Evolutionary conservation across 2,888 invertebrate species (phyloP).

Genomic region (Ectobius pallidus): DNA sequence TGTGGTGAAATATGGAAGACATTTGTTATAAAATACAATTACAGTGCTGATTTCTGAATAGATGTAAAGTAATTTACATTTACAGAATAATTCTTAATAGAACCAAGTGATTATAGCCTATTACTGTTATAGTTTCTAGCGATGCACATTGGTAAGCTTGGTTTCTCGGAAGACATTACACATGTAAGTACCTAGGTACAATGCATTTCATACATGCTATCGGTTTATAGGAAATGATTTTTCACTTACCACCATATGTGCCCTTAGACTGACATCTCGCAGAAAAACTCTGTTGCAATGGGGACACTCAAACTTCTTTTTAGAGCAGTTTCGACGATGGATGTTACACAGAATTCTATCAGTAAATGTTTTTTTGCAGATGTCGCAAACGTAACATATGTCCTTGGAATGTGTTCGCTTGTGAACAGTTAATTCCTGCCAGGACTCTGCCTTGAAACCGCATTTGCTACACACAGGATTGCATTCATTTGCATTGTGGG

Average conservation of each 20-base stretch:
- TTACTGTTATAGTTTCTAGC: too few species aligned
- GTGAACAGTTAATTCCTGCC: slow-evolving; percentile 1
- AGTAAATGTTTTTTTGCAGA: not conserved
- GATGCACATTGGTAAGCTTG: too few species aligned
- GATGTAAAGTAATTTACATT: too few species aligned
- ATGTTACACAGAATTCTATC: not conserved
- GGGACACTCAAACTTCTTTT: not conserved
- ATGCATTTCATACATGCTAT: too few species aligned
- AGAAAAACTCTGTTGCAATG: not conserved
- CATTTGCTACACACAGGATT: not conserved
- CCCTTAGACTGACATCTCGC: not conserved
- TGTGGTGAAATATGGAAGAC: too few species aligned
- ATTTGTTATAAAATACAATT: too few species aligned
- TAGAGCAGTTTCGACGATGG: not conserved
- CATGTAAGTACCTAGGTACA: too few species aligned
- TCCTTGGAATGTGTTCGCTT: slow-evolving; percentile 4
- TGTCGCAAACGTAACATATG: not conserved
- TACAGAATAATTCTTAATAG: too few species aligned
- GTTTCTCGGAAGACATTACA: too few species aligned
- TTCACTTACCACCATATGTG: slow-evolving; percentile 35
- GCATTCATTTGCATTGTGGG: not conserved
- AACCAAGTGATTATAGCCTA: too few species aligned
- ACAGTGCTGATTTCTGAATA: too few species aligned
- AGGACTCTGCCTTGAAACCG: not conserved
- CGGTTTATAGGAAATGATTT: too few species aligned